Evolutionary conservation across 1,140 invertebrate species (phyloP), one percentile per base, ranked within the genome.

Genomic region (Macrocentrus cingulum): DNA sequence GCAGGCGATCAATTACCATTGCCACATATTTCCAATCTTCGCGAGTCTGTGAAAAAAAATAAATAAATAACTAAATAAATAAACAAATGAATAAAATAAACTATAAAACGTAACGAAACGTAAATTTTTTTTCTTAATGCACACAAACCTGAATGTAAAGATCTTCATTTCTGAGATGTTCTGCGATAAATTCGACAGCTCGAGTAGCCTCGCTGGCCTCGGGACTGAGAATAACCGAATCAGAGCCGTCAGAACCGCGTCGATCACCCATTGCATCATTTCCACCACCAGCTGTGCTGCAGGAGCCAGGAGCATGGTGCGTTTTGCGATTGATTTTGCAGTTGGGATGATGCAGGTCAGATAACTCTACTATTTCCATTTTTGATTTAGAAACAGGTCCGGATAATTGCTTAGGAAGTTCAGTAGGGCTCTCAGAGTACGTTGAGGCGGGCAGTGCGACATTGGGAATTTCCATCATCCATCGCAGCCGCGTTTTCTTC

Each of bases 11-110:
- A 66, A 99, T 97, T 23, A 99, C 97, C 92, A 98, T 97, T 29
- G 97, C 96, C 5, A 99, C 95, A 76, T 98, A 99, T 74, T 98
- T 99, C 97, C 97, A 99, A 81, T 99, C 97, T 80, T 98, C 95
- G 56, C 95, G 87, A 56, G 95, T 95, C 95, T 98, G 77, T 20
- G 84, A 82, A 25, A 45, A 53, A 58, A 52, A 16, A 29, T 29
- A 4, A 29, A 29, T 5, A 29, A 29, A 29, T 29, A 29, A 29
- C 4, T 29, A 29, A 9, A 29, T 29, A 29, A 5, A 29, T 29
- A 5, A 29, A 9, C 25, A 5, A 29, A 29, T 29, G 9, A 29
- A 29, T 29, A 29, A 5, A 29, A 29, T 29, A 5, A 9, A 29
- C 4, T 29, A n/a, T n/a, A n/a, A n/a, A n/a, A n/a, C n/a, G n/a